These are phyloP conservation scores for Dorcus parallelipipedus DNA, from an alignment of 2,888 invertebrate genomes.

Conservation along the genomic window DNA sequence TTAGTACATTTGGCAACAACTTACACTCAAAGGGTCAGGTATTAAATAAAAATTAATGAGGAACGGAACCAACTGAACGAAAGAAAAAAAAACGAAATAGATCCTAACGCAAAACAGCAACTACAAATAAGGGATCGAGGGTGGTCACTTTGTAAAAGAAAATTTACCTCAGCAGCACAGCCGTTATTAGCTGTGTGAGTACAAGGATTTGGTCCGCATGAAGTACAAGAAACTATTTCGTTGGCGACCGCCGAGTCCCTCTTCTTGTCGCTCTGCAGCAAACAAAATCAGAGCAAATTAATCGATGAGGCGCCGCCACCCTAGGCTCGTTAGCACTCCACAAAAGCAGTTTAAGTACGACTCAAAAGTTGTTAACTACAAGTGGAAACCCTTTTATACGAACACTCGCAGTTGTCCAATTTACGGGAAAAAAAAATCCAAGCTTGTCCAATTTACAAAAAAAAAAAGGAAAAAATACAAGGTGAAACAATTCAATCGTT, in stretches of 20 bases:
- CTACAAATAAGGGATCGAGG: too few relatives aligned
- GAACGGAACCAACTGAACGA: too few relatives aligned
- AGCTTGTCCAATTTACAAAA: not conserved
- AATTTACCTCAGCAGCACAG: conserved; percentile 75
- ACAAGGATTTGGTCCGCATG: conserved; percentile 78
- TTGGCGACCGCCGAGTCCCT: conserved; percentile 72
- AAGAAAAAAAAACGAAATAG: too few relatives aligned
- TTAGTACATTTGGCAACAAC: too few relatives aligned
- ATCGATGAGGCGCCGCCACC: conserved; percentile 9
- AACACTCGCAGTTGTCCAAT: not conserved
- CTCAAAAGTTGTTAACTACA: not conserved
- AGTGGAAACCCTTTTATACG: not conserved
- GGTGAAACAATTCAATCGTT: too few relatives aligned
- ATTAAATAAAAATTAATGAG: too few relatives aligned
- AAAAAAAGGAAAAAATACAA: not conserved
- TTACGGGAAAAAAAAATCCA: too few relatives aligned
- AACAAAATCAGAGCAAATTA: conserved; percentile 15
- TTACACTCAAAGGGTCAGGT: too few relatives aligned
- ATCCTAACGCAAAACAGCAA: too few relatives aligned
- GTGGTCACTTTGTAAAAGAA: not conserved
- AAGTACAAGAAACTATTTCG: conserved; percentile 81
- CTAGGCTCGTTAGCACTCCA: conserved; percentile 1
- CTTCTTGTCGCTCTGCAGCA: conserved; percentile 76
- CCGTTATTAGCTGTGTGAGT: conserved; percentile 86
- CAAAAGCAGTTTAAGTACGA: not conserved